Evolutionary conservation across 2,888 invertebrate species (phyloP).

Genomic region (Eurytoma californica): DNA sequence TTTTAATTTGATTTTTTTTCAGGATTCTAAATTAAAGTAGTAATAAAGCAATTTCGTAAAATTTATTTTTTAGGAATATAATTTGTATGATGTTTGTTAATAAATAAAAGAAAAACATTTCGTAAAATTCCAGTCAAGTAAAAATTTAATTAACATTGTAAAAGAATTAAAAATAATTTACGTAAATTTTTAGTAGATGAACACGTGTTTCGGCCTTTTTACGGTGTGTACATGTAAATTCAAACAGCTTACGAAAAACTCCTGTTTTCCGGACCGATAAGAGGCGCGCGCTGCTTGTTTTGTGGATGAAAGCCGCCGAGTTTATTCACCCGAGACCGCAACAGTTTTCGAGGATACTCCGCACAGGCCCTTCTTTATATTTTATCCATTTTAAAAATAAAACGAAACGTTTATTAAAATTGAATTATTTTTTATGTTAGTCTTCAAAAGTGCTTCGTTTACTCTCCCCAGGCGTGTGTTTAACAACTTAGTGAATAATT

Average conservation of each 20-base stretch:
- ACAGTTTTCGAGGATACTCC: constrained; percentile 33
- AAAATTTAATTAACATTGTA: too few relatives aligned
- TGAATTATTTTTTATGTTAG: too few relatives aligned
- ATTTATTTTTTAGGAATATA: too few relatives aligned
- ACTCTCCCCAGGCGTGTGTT: too few relatives aligned
- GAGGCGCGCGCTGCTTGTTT: constrained; percentile 28
- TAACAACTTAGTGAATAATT: too few relatives aligned
- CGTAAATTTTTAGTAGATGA: not conserved
- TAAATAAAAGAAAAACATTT: too few relatives aligned
- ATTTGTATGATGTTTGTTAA: too few relatives aligned
- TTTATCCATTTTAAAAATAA: not conserved
- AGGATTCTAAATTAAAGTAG: not conserved
- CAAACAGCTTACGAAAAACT: constrained; percentile 37
- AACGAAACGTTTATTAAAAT: too few relatives aligned
- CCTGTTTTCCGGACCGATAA: constrained; percentile 44
- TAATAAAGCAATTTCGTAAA: too few relatives aligned
- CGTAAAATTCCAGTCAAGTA: too few relatives aligned
- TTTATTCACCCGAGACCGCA: constrained; percentile 43
- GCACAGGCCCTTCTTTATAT: constrained; percentile 11
- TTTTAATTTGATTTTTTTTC: not conserved
- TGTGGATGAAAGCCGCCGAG: constrained; percentile 16
- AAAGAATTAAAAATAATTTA: not conserved
- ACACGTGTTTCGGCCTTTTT: constrained; percentile 15
- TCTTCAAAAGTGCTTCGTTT: too few relatives aligned
- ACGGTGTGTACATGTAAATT: constrained; percentile 34